Percentiles rank a stretch among this genome's conserved stretches.
Evolutionary conservation across 2,797 vertebrate species (phyloP).

Genomic region (Neoniphon sammara): DNA sequence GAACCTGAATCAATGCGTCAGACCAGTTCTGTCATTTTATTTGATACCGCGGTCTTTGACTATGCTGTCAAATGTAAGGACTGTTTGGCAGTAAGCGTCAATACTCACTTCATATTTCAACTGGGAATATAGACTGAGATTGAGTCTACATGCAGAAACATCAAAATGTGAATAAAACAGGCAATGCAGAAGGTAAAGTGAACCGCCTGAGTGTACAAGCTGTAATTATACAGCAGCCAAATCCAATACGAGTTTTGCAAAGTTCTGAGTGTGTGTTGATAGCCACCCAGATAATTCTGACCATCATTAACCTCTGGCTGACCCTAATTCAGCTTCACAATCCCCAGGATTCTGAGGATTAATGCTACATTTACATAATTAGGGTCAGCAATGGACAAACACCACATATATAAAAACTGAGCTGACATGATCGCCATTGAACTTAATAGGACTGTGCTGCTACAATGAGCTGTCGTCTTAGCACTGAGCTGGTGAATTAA

Average conservation of each 20-base stretch:
- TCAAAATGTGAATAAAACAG: constrained; percentile 12
- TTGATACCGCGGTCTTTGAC: neutral
- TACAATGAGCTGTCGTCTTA: constrained; percentile 58
- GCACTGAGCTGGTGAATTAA: constrained; percentile 46
- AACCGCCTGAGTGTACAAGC: constrained; percentile 20
- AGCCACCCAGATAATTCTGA: constrained; percentile 73
- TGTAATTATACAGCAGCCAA: constrained; percentile 64
- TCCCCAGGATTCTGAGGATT: constrained; percentile 80
- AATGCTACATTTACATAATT: constrained; percentile 82
- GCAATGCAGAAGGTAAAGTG: constrained; percentile 21
- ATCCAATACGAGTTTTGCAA: constrained; percentile 52
- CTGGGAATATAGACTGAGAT: constrained; percentile 35
- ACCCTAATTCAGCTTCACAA: constrained; percentile 77
- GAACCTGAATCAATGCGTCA: neutral
- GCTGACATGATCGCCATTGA: constrained; percentile 61
- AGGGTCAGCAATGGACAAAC: constrained; percentile 78
- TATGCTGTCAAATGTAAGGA: constrained; percentile 32
- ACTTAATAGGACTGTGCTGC: constrained; percentile 62
- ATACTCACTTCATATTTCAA: constrained; percentile 35
- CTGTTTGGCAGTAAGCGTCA: constrained; percentile 4
- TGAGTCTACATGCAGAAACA: constrained; percentile 5
- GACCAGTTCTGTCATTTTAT: neutral
- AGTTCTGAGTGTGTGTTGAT: constrained; percentile 53
- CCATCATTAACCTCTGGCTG: constrained; percentile 81
- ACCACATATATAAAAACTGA: constrained; percentile 62